Evolutionary conservation across 2,797 vertebrate genomes (phyloP).

Genomic region (Eospalax fontanierii): DNA sequence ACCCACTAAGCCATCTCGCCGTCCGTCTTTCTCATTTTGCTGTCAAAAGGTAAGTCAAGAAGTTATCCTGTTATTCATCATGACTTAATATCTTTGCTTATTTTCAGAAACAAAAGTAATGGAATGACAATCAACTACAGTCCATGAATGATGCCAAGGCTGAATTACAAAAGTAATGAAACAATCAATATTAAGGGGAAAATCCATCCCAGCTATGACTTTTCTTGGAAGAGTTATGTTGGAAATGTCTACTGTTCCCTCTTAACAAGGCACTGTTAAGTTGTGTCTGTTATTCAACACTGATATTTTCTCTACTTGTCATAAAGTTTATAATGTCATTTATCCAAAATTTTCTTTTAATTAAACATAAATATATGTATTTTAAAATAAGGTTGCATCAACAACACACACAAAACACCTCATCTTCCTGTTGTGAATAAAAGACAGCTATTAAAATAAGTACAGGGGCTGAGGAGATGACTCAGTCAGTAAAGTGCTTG

Average conservation of each 20-base stretch:
- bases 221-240: neutral
- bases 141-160: neutral
- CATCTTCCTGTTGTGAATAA: too few species aligned
- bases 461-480: too few species aligned
- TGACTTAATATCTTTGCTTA: conserved; percentile 71
- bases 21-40: neutral
- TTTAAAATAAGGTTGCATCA: neutral
- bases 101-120: conserved; percentile 29
- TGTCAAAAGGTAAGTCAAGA: conserved; percentile 28
- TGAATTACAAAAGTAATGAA: neutral
- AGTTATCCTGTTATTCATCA: conserved; percentile 63
- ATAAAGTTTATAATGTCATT: neutral
- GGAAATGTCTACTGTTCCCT: neutral
- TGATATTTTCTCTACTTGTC: neutral
- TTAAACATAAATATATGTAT: neutral
- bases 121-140: neutral
- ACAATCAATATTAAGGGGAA: neutral
- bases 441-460: too few species aligned
- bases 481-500: neutral
- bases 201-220: too few species aligned
- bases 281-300: neutral
- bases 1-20: neutral
- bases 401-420: too few species aligned
- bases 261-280: neutral
- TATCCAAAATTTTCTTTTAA: conserved; percentile 13